A percentile compares a stretch with the other conserved stretches of the same genome.
These are phyloP conservation scores for Plagodis pulveraria DNA, from an alignment of 2,888 invertebrate species.

Conservation along the genomic window DNA sequence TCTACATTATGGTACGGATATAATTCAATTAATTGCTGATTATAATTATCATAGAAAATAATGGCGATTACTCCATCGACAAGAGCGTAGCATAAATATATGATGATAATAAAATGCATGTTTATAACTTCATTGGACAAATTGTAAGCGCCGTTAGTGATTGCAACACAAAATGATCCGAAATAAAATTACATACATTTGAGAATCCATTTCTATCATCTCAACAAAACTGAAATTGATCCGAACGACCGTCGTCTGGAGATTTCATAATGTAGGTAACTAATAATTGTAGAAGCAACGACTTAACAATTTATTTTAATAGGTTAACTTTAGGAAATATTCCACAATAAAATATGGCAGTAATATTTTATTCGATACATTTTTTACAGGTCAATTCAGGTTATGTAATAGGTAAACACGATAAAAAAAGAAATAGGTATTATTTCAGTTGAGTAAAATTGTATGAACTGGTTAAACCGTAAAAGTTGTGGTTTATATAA, in stretches of 20 bases:
- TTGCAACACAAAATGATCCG: neutral
- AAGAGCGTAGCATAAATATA: too few relatives aligned
- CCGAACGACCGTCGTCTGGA: neutral
- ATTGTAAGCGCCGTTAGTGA: neutral
- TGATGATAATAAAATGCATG: too few relatives aligned
- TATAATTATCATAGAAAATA: too few relatives aligned
- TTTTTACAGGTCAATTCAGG: slow-evolving; percentile 12
- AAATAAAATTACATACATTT: too few relatives aligned
- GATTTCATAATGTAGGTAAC: too few relatives aligned
- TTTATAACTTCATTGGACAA: neutral
- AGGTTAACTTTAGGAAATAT: too few relatives aligned
- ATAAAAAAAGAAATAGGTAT: slow-evolving; percentile 11
- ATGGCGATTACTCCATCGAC: too few relatives aligned
- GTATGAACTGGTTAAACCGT: slow-evolving; percentile 8
- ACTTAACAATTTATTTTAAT: too few relatives aligned
- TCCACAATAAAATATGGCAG: too few relatives aligned
- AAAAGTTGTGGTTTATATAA: slow-evolving; percentile 20
- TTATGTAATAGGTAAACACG: slow-evolving; percentile 10
- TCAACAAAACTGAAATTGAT: neutral
- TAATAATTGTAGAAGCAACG: too few relatives aligned
- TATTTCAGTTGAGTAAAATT: slow-evolving; percentile 17
- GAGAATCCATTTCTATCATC: neutral
- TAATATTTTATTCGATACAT: slow-evolving; percentile 1
- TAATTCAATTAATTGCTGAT: too few relatives aligned
- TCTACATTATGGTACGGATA: too few relatives aligned